Conservation (phyloP, 2,797 vertebrate species). For the Antrozous pallidus region DNA sequence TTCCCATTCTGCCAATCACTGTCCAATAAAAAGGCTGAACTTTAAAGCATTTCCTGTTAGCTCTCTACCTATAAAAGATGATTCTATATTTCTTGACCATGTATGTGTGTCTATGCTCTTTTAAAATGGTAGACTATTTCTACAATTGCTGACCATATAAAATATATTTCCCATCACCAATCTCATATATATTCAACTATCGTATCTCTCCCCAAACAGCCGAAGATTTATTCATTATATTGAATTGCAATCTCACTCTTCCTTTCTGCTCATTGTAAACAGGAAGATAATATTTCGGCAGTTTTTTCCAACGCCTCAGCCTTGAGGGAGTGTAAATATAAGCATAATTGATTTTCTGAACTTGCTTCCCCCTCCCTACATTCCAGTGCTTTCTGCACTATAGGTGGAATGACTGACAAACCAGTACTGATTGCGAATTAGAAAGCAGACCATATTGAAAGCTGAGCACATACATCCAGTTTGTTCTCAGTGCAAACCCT, state of each 20-base stretch:
- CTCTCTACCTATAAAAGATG: not conserved
- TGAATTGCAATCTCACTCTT: slow-evolving; percentile 76
- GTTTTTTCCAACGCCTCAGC: slow-evolving; percentile 71
- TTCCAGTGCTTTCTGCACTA: slow-evolving; percentile 75
- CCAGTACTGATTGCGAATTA: slow-evolving; percentile 84
- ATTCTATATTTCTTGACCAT: not conserved
- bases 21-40: not conserved
- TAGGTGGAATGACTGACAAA: slow-evolving; percentile 81
- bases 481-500: slow-evolving; percentile 68
- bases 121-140: slow-evolving; percentile 48
- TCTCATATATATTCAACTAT: slow-evolving; percentile 77
- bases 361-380: slow-evolving; percentile 61
- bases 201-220: slow-evolving; percentile 75
- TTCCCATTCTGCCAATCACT: not conserved
- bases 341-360: slow-evolving; percentile 82
- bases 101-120: not conserved
- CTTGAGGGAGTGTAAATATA: slow-evolving; percentile 81
- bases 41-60: not conserved
- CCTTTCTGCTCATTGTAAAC: slow-evolving; percentile 72
- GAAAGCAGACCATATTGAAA: slow-evolving; percentile 80
- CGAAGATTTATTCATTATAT: slow-evolving; percentile 83
- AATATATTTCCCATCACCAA: slow-evolving; percentile 33
- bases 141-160: slow-evolving; percentile 46
- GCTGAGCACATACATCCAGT: slow-evolving; percentile 66
- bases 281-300: slow-evolving; percentile 80